Conservation (phyloP, 37 sponge, comb jelly and placozoan genomes). For the Geodia barretti region DNA sequence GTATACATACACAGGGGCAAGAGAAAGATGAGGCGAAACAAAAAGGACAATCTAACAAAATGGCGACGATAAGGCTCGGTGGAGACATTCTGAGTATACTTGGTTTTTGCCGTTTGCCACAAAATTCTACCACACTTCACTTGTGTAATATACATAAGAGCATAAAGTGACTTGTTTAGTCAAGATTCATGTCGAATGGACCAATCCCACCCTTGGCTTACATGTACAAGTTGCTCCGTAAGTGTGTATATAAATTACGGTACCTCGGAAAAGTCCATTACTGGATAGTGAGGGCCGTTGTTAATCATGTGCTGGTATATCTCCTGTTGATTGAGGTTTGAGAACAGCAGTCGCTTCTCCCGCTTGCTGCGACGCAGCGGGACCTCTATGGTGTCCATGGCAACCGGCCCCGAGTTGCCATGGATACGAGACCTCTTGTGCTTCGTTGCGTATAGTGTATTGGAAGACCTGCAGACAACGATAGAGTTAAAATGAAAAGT, state of each 20-base stretch:
- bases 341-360: slow-evolving; percentile 70
- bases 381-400: background rate
- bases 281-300: background rate
- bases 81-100: too few species aligned
- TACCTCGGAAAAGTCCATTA: slow-evolving; percentile 29
- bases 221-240: background rate
- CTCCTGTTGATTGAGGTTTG: slow-evolving; percentile 57
- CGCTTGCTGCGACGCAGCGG: slow-evolving; percentile 61
- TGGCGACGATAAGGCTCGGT: too few species aligned
- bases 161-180: too few species aligned
- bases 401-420: background rate
- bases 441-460: background rate
- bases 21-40: too few species aligned
- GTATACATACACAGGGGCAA: background rate
- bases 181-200: background rate
- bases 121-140: too few species aligned
- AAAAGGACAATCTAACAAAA: too few species aligned
- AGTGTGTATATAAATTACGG: background rate
- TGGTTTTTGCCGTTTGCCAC: too few species aligned
- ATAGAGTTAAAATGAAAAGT: too few species aligned
- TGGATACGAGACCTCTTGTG: background rate
- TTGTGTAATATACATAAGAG: too few species aligned
- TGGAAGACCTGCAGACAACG: background rate
- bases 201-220: background rate
- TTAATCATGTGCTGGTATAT: slow-evolving; percentile 58